phyloP scores from a whole-genome alignment of 2,113 vertebrate genomes.

The Laticauda colubrina region DNA sequence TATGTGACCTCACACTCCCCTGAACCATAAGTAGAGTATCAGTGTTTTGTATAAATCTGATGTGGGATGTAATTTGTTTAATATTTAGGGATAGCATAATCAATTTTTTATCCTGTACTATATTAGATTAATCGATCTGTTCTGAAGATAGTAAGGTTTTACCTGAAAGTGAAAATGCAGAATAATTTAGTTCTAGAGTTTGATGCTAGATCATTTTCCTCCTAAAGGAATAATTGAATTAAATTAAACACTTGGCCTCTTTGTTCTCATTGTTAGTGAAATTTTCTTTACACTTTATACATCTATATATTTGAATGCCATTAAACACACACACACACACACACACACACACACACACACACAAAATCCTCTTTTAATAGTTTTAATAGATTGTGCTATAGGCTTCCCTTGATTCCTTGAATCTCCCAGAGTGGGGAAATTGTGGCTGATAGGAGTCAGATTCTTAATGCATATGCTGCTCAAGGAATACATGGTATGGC shows the following conservation, averaged over 20 bases:
- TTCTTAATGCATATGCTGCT: background rate
- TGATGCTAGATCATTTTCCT: background rate
- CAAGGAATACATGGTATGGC: background rate
- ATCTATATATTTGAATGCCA: background rate
- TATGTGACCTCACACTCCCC: background rate
- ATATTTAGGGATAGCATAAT: background rate
- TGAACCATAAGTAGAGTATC: background rate
- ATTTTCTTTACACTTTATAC: background rate
- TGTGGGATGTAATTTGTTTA: slow-evolving; percentile 13
- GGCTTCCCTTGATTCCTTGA: background rate
- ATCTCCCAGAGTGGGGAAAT: background rate
- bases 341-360: background rate
- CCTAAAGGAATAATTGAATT: background rate
- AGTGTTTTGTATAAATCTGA: background rate
- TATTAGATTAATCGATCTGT: background rate
- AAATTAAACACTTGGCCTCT: background rate
- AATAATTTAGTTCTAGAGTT: background rate
- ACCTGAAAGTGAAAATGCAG: background rate
- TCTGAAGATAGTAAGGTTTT: background rate
- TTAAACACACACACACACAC: background rate
- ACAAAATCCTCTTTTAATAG: background rate
- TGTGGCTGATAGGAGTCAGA: background rate
- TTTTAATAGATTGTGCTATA: background rate
- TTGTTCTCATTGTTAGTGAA: background rate
- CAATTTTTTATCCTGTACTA: background rate